Evolutionary conservation across 2,797 vertebrate genomes (phyloP), one percentile per base, ranked within the genome.

Genomic region (Gymnodraco acuticeps): DNA sequence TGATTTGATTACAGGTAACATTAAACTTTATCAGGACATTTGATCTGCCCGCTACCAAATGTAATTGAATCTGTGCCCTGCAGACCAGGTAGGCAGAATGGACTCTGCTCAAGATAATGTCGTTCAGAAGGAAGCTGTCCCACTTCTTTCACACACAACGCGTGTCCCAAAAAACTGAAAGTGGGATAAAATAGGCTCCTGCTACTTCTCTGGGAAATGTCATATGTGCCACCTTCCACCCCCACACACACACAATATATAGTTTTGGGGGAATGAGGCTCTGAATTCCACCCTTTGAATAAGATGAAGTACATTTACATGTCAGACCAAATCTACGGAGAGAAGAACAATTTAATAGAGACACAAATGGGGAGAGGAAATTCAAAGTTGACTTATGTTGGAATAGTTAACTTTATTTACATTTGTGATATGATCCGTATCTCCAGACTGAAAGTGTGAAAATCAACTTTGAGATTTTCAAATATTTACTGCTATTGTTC

Each of bases 51-150:
- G 11, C 45, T 14, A 0, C 2, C 11, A 50, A 80, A 77, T 19
- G 59, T 67, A 68, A 74, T 38, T 38, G 33, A 38, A 38, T 73
- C 73, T 68, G 43, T 58, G 64, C 20, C 11, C 45, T 58, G 71
- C 68, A 77, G 78, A 77, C 15, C 64, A 73, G 63, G 70, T 66
- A 62, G 54, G 58, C 61, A 72, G 81, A 85, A 69, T 61, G 59
- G 76, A 75, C 83, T 84, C 64, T 38, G 55, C 42, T 75, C 38
- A 17, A 82, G 87, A 94, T 94, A 89, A 89, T 67, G 82, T 87
- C 86, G 81, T 82, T 92, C 83, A 82, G 72, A 72, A 33, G 50
- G 65, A 78, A 80, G 56, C 62, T 46, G 75, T 38, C 66, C 75
- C 48, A 78, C 45, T 81, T 80, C 70, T 66, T 72, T 78, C 58